Conservation (phyloP, 2,113 vertebrate genomes). For the Falcunculus frontatus region DNA sequence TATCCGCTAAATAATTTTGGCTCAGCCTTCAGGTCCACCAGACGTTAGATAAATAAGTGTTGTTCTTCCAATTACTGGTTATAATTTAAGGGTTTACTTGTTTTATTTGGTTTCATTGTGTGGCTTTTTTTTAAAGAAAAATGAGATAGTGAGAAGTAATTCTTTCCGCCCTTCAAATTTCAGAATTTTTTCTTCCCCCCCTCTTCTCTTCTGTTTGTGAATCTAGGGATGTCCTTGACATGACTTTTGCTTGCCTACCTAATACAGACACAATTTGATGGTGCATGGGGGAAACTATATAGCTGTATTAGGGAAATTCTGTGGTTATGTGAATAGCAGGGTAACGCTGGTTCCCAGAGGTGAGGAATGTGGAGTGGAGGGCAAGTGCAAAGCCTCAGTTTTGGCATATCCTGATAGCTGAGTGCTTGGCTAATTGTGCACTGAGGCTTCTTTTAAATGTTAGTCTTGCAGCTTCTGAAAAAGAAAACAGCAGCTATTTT, state of each 20-base stretch:
- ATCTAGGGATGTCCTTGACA: not conserved
- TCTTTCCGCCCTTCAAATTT: not conserved
- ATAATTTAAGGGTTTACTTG: not conserved
- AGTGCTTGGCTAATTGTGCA: not conserved
- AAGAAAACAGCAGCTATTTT: not conserved
- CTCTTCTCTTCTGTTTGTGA: not conserved
- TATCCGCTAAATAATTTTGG: not conserved
- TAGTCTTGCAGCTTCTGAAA: not conserved
- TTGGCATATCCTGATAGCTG: not conserved
- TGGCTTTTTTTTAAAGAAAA: not conserved
- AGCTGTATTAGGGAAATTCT: not conserved
- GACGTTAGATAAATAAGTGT: not conserved
- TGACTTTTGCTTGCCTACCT: not conserved
- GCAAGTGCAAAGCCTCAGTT: conserved; percentile 26
- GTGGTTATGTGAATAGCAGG: conserved; percentile 3
- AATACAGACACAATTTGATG: not conserved
- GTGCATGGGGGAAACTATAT: not conserved
- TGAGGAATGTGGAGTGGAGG: not conserved
- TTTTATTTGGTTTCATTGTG: not conserved
- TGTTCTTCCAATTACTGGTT: not conserved
- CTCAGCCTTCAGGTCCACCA: not conserved
- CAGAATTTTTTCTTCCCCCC: no score
- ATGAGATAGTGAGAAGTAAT: not conserved
- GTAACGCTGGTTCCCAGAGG: not conserved
- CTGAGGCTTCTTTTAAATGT: not conserved